These are phyloP conservation scores for Euclidia mi DNA, from an alignment of 2,888 invertebrate genomes.

Conservation along the genomic window DNA sequence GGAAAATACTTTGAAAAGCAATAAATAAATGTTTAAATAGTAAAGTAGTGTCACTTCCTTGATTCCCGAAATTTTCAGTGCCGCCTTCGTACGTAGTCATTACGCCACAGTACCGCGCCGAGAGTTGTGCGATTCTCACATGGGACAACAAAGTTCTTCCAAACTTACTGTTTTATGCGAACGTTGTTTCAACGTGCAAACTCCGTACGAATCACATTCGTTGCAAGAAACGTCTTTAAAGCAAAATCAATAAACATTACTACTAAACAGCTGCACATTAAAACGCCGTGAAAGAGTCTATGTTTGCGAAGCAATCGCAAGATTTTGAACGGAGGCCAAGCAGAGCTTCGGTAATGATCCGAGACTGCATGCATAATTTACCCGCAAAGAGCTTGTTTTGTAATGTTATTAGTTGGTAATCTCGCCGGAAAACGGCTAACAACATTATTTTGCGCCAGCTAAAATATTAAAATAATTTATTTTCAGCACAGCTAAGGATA, in stretches of 20 bases:
- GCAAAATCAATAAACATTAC: constrained; percentile 18
- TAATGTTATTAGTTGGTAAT: constrained; percentile 90
- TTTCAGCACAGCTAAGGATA: constrained; percentile 71
- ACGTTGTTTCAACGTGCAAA: no score
- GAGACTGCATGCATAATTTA: constrained; percentile 89
- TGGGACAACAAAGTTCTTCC: no score
- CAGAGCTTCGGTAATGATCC: constrained; percentile 86
- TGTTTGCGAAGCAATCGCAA: constrained; percentile 71
- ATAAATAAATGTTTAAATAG: no score
- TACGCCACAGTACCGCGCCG: no score
- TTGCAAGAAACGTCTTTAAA: no score
- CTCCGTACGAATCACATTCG: no score
- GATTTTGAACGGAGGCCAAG: constrained; percentile 79
- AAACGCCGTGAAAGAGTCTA: constrained; percentile 59
- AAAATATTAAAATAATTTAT: constrained; percentile 89
- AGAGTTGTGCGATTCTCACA: no score
- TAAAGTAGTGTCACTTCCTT: no score
- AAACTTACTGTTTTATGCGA: no score
- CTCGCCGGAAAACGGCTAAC: constrained; percentile 84
- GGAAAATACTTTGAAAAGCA: no score
- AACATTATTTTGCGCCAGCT: constrained; percentile 83
- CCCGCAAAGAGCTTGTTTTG: constrained; percentile 87
- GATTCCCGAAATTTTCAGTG: no score
- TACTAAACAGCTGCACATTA: constrained; percentile 47
- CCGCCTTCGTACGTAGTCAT: no score